These are phyloP conservation scores for Vireo altiloquus DNA, from an alignment of 2,113 vertebrate species.

Conservation along the genomic window DNA sequence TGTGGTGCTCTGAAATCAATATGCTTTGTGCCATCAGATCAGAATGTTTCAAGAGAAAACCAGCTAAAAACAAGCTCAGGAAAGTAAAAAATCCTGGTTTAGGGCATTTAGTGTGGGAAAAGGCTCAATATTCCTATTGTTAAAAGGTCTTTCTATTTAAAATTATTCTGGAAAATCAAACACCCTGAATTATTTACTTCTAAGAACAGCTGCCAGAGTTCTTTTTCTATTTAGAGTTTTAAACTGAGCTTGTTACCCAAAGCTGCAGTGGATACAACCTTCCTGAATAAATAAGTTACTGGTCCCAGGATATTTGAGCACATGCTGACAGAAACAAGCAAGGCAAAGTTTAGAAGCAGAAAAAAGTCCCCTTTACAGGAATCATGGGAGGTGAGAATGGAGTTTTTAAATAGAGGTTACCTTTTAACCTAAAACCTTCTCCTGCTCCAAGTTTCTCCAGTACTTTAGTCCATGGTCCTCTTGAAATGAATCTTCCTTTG, in stretches of 20 bases:
- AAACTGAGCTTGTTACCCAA: neutral
- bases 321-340: neutral
- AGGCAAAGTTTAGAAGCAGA: neutral
- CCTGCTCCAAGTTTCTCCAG: slow-evolving; percentile 84
- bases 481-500: slow-evolving; percentile 82
- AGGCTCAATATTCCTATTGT: neutral
- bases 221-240: neutral
- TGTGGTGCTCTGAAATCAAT: neutral
- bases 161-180: neutral
- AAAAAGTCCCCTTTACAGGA: neutral
- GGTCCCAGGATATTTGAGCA: neutral
- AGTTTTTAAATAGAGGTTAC: slow-evolving; percentile 58
- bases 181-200: neutral
- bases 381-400: neutral
- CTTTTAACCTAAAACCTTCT: slow-evolving; percentile 81
- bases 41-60: neutral
- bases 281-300: neutral
- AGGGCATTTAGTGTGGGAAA: neutral
- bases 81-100: neutral
- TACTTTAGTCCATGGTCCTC: slow-evolving; percentile 86
- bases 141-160: neutral
- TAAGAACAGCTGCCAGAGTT: neutral
- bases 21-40: neutral
- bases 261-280: neutral
- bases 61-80: neutral